Evolutionary conservation across 2,113 vertebrate species (phyloP).

Genomic region (Herpailurus yagouaroundi): DNA sequence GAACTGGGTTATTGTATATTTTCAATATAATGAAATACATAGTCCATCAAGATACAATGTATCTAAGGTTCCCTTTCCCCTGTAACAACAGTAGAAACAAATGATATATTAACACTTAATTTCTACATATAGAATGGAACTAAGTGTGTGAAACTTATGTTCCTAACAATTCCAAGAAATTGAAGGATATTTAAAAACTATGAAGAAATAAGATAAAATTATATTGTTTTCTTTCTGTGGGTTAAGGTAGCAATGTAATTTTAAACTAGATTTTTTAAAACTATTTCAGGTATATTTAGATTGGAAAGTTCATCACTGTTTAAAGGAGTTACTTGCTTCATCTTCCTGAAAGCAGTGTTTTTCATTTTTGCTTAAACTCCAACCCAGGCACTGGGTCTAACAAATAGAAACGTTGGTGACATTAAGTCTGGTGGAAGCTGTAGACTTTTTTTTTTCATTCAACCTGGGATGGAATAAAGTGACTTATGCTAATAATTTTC

Average conservation of each 20-base stretch:
- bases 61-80: neutral
- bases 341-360: neutral
- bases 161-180: neutral
- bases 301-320: neutral
- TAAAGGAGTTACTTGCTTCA: neutral
- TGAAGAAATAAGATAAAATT: neutral
- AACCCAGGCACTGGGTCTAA: neutral
- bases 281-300: neutral
- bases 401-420: neutral
- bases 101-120: neutral
- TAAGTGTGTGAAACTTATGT: neutral
- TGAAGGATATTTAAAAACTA: neutral
- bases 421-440: neutral
- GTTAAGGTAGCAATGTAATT: neutral
- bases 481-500: neutral
- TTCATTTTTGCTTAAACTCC: neutral
- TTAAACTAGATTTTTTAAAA: neutral
- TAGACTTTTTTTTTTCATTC: neutral
- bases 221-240: neutral
- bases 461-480: neutral
- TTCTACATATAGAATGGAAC: neutral
- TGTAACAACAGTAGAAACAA: neutral
- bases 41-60: neutral
- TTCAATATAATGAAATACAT: neutral
- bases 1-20: neutral